These are phyloP conservation scores for Eclectus roratus DNA, from an alignment of 2,113 vertebrate genomes.

Conservation along the genomic window DNA sequence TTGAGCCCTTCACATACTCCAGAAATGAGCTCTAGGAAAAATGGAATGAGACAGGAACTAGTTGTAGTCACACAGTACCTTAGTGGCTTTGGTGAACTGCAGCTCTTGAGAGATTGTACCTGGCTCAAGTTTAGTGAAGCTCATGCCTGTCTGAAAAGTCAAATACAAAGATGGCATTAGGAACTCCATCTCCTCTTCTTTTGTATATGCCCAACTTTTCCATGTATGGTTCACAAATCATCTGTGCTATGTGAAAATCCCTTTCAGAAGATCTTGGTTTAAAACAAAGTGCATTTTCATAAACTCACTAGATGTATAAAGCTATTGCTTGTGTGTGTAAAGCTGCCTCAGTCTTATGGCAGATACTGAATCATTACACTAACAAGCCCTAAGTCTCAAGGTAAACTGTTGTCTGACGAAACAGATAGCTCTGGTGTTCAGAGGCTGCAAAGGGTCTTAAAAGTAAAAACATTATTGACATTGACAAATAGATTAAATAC, in stretches of 20 bases:
- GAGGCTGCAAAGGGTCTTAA: neutral
- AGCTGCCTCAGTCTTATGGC: neutral
- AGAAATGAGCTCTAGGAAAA: neutral
- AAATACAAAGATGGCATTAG: neutral
- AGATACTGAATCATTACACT: neutral
- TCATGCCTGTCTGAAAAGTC: neutral
- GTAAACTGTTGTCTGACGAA: neutral
- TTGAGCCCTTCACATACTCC: neutral
- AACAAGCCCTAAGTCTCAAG: neutral
- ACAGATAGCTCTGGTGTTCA: neutral
- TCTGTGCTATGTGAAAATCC: neutral
- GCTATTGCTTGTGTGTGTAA: neutral
- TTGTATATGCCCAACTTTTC: neutral
- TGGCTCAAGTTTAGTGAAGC: neutral
- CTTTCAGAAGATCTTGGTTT: neutral
- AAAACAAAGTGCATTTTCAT: neutral
- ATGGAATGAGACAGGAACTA: neutral
- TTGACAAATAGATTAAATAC: constrained; percentile 24
- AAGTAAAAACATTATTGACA: constrained; percentile 29
- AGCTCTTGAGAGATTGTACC: neutral
- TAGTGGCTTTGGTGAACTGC: neutral
- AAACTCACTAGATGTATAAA: neutral
- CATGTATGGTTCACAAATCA: neutral
- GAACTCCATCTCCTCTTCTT: neutral
- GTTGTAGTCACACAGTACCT: neutral